These are phyloP conservation scores for Triops cancriformis DNA, from an alignment of 1,140 invertebrate genomes.

Conservation along the genomic window DNA sequence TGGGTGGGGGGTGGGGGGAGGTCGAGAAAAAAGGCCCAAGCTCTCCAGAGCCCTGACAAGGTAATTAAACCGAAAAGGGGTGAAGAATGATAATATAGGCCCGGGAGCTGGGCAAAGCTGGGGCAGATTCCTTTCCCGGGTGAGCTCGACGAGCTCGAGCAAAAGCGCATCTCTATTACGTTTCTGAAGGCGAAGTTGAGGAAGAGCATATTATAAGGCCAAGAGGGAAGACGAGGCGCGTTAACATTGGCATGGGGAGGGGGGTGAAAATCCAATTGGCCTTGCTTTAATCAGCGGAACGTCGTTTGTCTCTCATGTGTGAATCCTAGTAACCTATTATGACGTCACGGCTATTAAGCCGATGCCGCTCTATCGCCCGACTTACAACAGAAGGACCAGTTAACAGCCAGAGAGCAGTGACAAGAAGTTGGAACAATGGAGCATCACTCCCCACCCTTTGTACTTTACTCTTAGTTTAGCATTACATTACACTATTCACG, in stretches of 20 bases:
- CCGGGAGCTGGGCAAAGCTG: not conserved
- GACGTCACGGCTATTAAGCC: conserved; percentile 1
- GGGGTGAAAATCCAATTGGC: conserved; percentile 4
- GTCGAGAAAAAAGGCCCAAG: not conserved
- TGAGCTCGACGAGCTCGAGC: not conserved
- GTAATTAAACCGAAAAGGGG: conserved; percentile 13
- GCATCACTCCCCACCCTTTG: not conserved
- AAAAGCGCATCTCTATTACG: conserved; percentile 4
- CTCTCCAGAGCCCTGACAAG: not conserved
- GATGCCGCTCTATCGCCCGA: not conserved
- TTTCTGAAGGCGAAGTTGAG: not conserved
- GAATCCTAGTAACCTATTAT: conserved; percentile 2
- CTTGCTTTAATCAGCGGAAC: conserved; percentile 10
- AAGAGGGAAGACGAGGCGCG: not conserved
- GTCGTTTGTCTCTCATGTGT: conserved; percentile 9
- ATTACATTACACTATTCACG: not conserved
- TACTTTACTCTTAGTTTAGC: not conserved
- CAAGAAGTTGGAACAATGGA: not conserved
- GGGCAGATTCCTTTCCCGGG: not conserved
- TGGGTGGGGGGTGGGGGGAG: not conserved
- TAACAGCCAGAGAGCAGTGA: not conserved
- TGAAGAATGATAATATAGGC: conserved; percentile 14
- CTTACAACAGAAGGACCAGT: conserved; percentile 1
- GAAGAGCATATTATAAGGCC: not conserved
- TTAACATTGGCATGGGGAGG: not conserved